These are phyloP conservation scores for Cebus imitator DNA, from an alignment of 2,113 vertebrate species.

Conservation along the genomic window DNA sequence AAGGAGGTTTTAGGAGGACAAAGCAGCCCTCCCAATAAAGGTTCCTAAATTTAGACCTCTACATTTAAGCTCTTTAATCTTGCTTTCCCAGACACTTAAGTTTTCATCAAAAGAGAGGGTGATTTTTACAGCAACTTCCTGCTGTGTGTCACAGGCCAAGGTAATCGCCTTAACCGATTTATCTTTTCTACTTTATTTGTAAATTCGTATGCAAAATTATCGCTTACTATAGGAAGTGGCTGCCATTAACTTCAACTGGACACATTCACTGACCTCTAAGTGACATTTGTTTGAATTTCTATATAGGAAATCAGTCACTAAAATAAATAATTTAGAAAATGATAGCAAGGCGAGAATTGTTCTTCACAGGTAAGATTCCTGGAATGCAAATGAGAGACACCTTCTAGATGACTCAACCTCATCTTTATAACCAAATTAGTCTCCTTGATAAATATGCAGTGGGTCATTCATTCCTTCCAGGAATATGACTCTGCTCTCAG, in stretches of 20 bases:
- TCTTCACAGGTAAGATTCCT: neutral
- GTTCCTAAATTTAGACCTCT: constrained; percentile 52
- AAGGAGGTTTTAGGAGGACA: constrained; percentile 11
- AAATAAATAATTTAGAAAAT: neutral
- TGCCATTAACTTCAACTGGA: neutral
- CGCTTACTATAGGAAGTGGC: neutral
- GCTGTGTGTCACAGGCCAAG: neutral
- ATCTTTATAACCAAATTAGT: constrained; percentile 12
- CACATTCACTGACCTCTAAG: neutral
- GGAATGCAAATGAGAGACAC: neutral
- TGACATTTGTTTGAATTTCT: neutral
- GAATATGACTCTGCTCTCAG: neutral
- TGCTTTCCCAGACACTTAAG: constrained; percentile 34
- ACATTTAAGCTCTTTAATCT: neutral
- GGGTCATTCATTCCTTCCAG: neutral
- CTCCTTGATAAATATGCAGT: neutral
- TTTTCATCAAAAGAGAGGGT: constrained; percentile 63
- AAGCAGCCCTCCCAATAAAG: constrained; percentile 31
- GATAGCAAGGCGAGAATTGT: neutral
- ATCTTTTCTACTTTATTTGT: constrained; percentile 10
- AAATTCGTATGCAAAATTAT: neutral
- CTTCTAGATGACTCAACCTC: neutral
- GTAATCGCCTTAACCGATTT: neutral
- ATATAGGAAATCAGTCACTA: neutral
- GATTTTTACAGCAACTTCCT: neutral